Evolutionary conservation across 2,113 vertebrate genomes (phyloP).

Genomic region (Dipodomys ordii): DNA sequence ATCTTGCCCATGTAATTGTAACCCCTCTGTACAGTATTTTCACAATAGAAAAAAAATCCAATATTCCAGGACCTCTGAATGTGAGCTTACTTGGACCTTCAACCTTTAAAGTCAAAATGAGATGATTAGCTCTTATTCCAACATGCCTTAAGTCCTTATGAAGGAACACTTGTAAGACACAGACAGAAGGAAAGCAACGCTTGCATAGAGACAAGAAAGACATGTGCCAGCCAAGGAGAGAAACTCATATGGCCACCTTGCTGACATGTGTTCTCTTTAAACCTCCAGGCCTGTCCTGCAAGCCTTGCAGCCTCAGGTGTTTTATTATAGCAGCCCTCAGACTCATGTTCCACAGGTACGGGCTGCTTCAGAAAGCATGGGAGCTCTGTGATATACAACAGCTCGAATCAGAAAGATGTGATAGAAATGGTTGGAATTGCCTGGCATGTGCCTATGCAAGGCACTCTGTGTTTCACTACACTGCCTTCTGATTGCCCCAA

Average conservation of each 20-base stretch:
- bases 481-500: too few species aligned
- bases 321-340: background rate
- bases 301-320: background rate
- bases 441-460: background rate
- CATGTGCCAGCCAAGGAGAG: background rate
- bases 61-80: background rate
- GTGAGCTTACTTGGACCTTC: background rate
- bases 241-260: background rate
- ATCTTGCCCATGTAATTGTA: too few species aligned
- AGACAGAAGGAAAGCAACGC: background rate
- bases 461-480: background rate
- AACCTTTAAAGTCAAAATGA: conserved; percentile 16
- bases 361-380: background rate
- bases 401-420: background rate
- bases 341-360: background rate
- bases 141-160: background rate
- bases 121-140: background rate
- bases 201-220: background rate
- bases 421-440: background rate
- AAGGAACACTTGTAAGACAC: background rate
- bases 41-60: too few species aligned
- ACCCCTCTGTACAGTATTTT: too few species aligned
- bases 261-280: background rate
- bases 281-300: background rate
- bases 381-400: background rate